phyloP scores from a whole-genome alignment of 2,113 vertebrate species.

The Nothocercus nigrocapillus region DNA sequence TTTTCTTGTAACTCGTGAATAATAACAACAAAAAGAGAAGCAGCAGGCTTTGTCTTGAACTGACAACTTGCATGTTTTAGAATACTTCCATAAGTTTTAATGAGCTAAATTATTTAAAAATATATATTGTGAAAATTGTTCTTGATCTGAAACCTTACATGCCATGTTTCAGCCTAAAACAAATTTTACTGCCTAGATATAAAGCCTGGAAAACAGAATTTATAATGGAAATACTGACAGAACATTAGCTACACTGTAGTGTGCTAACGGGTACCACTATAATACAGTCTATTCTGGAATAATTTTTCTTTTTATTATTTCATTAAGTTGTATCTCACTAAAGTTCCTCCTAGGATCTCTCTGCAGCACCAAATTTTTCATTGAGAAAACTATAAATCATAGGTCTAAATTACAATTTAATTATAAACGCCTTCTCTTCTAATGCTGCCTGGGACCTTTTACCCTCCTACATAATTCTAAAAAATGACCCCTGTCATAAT shows the following conservation, averaged over 20 bases:
- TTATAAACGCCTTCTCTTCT: slow-evolving; percentile 95
- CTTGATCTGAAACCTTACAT: not conserved
- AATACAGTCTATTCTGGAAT: slow-evolving; percentile 78
- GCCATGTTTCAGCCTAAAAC: not conserved
- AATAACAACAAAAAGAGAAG: not conserved
- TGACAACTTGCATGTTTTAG: not conserved
- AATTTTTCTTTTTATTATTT: slow-evolving; percentile 95
- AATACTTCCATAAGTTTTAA: not conserved
- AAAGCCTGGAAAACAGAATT: slow-evolving; percentile 21
- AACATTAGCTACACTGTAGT: slow-evolving; percentile 36
- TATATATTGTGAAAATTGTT: not conserved
- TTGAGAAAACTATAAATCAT: slow-evolving; percentile 90
- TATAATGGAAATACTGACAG: slow-evolving; percentile 41
- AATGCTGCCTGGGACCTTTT: slow-evolving; percentile 95
- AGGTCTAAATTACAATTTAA: slow-evolving; percentile 99
- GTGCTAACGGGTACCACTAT: slow-evolving; percentile 32
- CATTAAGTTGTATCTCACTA: slow-evolving; percentile 94
- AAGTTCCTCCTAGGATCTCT: slow-evolving; percentile 85
- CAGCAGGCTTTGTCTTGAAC: not conserved
- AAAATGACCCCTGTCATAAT: slow-evolving; percentile 93
- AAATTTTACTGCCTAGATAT: slow-evolving; percentile 1
- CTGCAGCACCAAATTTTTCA: slow-evolving; percentile 86
- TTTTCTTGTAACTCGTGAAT: not conserved
- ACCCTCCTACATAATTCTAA: slow-evolving; percentile 97
- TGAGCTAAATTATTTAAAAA: slow-evolving; percentile 3